These are phyloP conservation scores for Rhingia rostrata DNA, from an alignment of 2,888 invertebrate species.

Conservation along the genomic window DNA sequence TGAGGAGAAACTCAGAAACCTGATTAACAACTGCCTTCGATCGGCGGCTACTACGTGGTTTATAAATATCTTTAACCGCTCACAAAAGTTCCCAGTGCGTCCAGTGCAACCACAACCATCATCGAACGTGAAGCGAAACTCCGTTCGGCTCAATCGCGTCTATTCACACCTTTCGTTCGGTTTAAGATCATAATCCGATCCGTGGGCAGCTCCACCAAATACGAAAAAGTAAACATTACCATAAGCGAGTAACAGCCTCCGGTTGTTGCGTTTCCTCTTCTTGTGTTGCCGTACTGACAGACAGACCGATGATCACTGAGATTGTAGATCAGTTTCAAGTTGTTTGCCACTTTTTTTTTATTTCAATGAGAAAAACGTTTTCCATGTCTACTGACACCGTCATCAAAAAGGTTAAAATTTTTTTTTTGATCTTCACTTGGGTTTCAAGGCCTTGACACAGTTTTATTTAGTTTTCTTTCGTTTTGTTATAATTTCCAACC, in stretches of 20 bases:
- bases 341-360: not conserved
- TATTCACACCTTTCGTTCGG: slow-evolving; percentile 14
- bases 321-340: slow-evolving; percentile 26
- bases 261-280: not conserved
- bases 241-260: slow-evolving; percentile 16
- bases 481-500: slow-evolving; percentile 28
- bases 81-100: slow-evolving; percentile 15
- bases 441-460: slow-evolving; percentile 68
- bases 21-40: slow-evolving; percentile 62
- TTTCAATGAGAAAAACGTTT: slow-evolving; percentile 10
- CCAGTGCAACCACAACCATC: slow-evolving; percentile 55
- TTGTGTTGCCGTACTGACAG: not conserved
- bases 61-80: slow-evolving; percentile 53
- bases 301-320: slow-evolving; percentile 46
- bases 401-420: slow-evolving; percentile 13
- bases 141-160: slow-evolving; percentile 6
- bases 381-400: slow-evolving; percentile 27
- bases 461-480: slow-evolving; percentile 40
- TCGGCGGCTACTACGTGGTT: slow-evolving; percentile 6
- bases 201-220: not conserved
- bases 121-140: slow-evolving; percentile 30
- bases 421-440: slow-evolving; percentile 24
- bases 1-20: slow-evolving; percentile 51
- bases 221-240: slow-evolving; percentile 34
- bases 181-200: slow-evolving; percentile 4